These are phyloP conservation scores for Acanthacorydalis orientalis DNA, from an alignment of 2,888 invertebrate species.

Conservation along the genomic window DNA sequence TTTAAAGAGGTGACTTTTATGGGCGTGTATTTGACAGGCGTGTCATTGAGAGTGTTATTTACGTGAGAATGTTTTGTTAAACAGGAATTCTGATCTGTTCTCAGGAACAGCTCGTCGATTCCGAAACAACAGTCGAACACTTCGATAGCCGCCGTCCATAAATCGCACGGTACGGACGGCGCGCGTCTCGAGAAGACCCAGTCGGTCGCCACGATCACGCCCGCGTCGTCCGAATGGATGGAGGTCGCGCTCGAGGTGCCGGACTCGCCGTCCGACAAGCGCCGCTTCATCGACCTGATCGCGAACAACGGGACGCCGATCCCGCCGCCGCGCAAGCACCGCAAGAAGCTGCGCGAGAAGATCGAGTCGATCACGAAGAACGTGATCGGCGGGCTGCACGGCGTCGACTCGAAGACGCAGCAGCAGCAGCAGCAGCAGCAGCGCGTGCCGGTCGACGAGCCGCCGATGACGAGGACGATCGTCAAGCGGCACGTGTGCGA, in stretches of 20 bases:
- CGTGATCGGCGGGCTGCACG: conserved; percentile 19
- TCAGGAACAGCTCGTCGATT: no score
- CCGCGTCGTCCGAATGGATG: not conserved
- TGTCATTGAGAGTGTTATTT: no score
- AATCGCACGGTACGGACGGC: no score
- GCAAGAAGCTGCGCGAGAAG: conserved; percentile 20
- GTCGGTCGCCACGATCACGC: no score
- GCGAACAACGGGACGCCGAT: conserved; percentile 16
- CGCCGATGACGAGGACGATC: conserved; percentile 22
- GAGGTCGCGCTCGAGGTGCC: not conserved
- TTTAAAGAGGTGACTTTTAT: no score
- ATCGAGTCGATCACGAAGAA: conserved; percentile 22
- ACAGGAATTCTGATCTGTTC: no score
- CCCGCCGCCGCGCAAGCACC: conserved; percentile 24
- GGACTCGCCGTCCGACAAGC: not conserved
- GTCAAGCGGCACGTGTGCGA: conserved; percentile 23
- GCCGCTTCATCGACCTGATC: not conserved
- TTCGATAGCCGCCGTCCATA: no score
- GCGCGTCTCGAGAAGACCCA: no score
- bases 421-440: not conserved
- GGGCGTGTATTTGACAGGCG: no score
- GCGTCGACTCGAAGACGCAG: conserved; percentile 11
- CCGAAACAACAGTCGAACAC: no score
- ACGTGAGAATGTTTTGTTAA: no score
- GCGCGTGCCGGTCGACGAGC: conserved; percentile 19